These are phyloP conservation scores for Scaptomyza caliginosa DNA, from an alignment of 2,888 invertebrate genomes.

Conservation along the genomic window DNA sequence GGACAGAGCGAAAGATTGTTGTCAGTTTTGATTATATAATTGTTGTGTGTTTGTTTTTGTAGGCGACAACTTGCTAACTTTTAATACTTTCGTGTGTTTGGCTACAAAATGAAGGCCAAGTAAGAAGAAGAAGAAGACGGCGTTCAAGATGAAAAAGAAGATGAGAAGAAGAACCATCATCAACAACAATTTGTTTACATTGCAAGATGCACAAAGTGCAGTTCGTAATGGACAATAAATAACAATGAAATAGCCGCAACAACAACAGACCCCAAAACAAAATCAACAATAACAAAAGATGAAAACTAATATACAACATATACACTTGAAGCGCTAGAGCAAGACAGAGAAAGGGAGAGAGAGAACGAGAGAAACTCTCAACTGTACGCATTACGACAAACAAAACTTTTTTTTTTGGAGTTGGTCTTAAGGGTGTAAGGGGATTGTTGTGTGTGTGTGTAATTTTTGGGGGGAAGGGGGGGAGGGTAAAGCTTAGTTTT, in stretches of 20 bases:
- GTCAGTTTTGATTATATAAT: neutral
- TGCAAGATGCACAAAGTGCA: constrained; percentile 44
- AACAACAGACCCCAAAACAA: constrained; percentile 5
- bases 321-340: neutral
- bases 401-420: constrained; percentile 16
- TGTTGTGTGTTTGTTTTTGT: neutral
- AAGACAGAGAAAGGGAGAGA: neutral
- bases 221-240: constrained; percentile 52
- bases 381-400: constrained; percentile 58
- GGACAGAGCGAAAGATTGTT: neutral
- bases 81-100: neutral
- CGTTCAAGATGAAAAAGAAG: neutral
- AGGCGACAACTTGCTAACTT: neutral
- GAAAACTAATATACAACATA: constrained; percentile 28
- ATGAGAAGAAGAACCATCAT: constrained; percentile 1
- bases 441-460: too few species aligned
- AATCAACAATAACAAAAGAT: constrained; percentile 8
- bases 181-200: constrained; percentile 55
- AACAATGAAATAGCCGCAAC: constrained; percentile 45
- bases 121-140: neutral
- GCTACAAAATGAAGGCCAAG: too few species aligned
- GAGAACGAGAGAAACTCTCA: constrained; percentile 10
- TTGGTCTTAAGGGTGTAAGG: neutral
- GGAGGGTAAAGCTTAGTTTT: constrained; percentile 24
- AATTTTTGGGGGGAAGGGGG: neutral